phyloP scores from a whole-genome alignment of 2,113 vertebrate species.

The Nerophis ophidion region DNA sequence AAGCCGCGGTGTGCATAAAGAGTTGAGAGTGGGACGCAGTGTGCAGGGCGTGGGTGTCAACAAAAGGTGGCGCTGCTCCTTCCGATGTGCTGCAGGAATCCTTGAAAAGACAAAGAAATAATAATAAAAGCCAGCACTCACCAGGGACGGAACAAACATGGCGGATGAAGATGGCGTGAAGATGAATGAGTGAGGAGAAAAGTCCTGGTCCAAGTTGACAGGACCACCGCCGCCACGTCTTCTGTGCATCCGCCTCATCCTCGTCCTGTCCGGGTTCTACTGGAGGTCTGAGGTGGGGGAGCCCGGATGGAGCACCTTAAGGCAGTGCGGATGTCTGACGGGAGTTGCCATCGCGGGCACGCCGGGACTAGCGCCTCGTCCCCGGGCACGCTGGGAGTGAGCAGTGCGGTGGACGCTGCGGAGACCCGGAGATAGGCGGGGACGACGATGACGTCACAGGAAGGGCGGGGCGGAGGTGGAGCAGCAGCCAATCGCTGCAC shows the following conservation, averaged over 20 bases:
- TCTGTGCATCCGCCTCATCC: constrained; percentile 42
- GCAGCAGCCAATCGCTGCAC: constrained; percentile 34
- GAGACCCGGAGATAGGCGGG: constrained; percentile 23
- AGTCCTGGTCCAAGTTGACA: constrained; percentile 41
- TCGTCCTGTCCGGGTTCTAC: constrained; percentile 34
- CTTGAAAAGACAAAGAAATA: constrained; percentile 23
- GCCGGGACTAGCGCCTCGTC: constrained; percentile 35
- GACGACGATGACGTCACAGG: constrained; percentile 27
- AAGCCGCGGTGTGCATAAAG: not conserved
- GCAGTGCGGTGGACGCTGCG: constrained; percentile 42
- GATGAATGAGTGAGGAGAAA: constrained; percentile 21
- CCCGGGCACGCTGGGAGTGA: constrained; percentile 39
- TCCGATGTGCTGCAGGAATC: constrained; percentile 58
- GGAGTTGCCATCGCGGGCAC: constrained; percentile 63
- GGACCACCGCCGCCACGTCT: constrained; percentile 40
- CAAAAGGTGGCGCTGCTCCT: constrained; percentile 61
- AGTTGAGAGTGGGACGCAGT: constrained; percentile 11
- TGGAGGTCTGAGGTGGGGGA: constrained; percentile 12
- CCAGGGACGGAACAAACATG: constrained; percentile 53
- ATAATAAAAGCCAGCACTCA: constrained; percentile 49
- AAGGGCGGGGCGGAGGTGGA: constrained; percentile 41
- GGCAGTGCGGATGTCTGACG: constrained; percentile 36
- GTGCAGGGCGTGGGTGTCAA: not conserved
- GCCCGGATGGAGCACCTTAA: constrained; percentile 29
- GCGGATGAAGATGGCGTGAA: constrained; percentile 47